Conservation (phyloP, 2,797 vertebrate species). For the Phoxinus dragarum region DNA sequence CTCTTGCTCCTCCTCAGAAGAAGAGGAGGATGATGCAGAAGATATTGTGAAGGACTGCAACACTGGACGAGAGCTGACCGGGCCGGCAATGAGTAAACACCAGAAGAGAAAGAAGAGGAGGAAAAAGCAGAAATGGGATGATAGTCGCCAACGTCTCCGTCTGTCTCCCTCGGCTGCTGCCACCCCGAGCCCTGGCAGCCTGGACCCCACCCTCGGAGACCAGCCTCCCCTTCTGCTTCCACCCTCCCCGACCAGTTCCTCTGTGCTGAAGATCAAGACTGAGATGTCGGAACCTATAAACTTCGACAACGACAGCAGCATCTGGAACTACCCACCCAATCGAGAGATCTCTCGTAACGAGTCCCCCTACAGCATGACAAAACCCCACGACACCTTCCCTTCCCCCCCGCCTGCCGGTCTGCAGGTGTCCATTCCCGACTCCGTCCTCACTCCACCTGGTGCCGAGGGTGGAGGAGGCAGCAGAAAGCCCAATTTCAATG, state of each 20-base stretch:
- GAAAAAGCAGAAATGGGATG: conserved; percentile 93
- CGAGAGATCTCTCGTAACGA: conserved; percentile 97
- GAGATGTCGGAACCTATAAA: conserved; percentile 98
- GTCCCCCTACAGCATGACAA: conserved; percentile 97
- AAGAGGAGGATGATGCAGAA: conserved; percentile 66
- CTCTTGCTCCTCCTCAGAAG: conserved; percentile 79
- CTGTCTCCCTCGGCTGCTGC: conserved; percentile 71
- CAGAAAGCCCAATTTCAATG: conserved; percentile 89
- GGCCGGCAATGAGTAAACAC: conserved; percentile 83
- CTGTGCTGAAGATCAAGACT: conserved; percentile 98
- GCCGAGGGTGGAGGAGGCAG: conserved; percentile 83
- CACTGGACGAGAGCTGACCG: conserved; percentile 73
- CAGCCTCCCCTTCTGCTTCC: conserved; percentile 86
- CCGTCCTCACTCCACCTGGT: conserved; percentile 95
- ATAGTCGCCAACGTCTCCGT: conserved; percentile 64
- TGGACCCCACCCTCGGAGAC: conserved; percentile 85
- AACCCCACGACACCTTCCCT: conserved; percentile 89
- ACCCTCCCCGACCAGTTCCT: conserved; percentile 86
- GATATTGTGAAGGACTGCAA: conserved; percentile 85
- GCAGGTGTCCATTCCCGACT: conserved; percentile 95
- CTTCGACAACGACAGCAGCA: conserved; percentile 99
- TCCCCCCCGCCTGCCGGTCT: conserved; percentile 87
- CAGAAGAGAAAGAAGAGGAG: conserved; percentile 93
- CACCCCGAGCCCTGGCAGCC: conserved; percentile 84
- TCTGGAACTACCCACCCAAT: conserved; percentile 99